Evolutionary conservation across 92 coral and sea anemone species (phyloP).

Genomic region (Diadumene lineata): DNA sequence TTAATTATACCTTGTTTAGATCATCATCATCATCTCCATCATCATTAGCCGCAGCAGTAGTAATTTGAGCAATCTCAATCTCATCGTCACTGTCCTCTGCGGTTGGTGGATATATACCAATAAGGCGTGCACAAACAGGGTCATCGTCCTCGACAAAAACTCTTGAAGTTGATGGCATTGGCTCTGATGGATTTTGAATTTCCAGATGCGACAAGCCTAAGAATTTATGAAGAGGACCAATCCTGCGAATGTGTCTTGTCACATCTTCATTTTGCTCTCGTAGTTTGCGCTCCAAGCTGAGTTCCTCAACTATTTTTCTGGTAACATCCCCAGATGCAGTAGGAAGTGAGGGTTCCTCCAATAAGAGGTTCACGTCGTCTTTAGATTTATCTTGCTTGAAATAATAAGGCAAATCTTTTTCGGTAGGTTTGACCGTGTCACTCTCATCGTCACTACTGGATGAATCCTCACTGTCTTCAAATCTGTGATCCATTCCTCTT

Average conservation of each 20-base stretch:
- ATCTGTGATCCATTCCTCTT: background rate
- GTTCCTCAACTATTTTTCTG: no score
- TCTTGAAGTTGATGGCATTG: no score
- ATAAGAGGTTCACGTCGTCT: background rate
- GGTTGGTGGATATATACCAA: background rate
- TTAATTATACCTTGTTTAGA: background rate
- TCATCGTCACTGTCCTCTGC: conserved; percentile 22
- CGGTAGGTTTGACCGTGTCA: background rate
- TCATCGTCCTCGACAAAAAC: background rate
- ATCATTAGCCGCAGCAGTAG: no score
- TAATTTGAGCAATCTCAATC: no score
- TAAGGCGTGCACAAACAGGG: background rate
- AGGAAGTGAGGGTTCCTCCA: background rate
- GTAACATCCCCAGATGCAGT: background rate
- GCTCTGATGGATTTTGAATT: no score
- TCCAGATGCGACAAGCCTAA: no score
- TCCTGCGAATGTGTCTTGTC: no score
- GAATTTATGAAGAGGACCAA: no score
- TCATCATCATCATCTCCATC: conserved; percentile 9
- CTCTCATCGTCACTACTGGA: background rate
- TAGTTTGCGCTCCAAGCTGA: no score
- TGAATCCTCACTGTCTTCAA: conserved; percentile 6
- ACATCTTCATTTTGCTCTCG: no score
- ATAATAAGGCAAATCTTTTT: background rate
- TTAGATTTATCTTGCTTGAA: background rate